Base-by-base conservation (phyloP, 92 coral and sea anemone genomes). In the Palythoa grandis region DNA sequence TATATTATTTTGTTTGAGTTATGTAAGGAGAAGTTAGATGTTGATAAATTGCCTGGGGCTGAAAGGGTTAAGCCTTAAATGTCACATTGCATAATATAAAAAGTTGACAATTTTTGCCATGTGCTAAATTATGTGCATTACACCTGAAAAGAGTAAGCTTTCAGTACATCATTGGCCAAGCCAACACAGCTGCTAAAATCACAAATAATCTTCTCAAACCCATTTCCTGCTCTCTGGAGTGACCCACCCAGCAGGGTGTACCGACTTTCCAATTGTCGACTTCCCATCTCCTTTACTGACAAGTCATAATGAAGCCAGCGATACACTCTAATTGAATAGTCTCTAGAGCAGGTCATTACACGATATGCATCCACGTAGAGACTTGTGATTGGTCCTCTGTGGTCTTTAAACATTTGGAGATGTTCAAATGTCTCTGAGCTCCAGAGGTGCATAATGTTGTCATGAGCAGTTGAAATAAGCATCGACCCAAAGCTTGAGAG, bases 161-260 rank as follows among this genome's bases (percentile, higher is more conserved):
- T 94, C 68, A 94, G 52, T 35, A 94, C 95, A 82, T 94, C 94
- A 89, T 92, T 94, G 11, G 98, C 98, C 92, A 94, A 84, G 15
- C 95, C 98, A 11, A 94, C 86, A 75, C 98, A 94, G 25, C 95
- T 91, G 11, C 92, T 90, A 79, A 92, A 94, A 61, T 94, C 98
- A 91, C 95, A 90, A 29, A 92, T 73, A 17, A 94, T 91, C 71
- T 94, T 94, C 78, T 92, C 98, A 90, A 94, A 94, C 7, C 98
- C 98, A 84, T 82, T 90, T n/a, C 98, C 98, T 24, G 98, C 98
- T 73, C 98, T 94, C 82, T 92, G 95, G 17, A 94, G 87, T 17
- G 98, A 94, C 15, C 98, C 98, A 0, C 98, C 98, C 61, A 94
- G 86, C 29, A 94, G 84, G 1, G 98, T 94, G 77, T 94, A 94